Evolutionary conservation across 2,113 vertebrate genomes (phyloP), one percentile per base, ranked within the genome.

Genomic region (Elanoides forficatus): DNA sequence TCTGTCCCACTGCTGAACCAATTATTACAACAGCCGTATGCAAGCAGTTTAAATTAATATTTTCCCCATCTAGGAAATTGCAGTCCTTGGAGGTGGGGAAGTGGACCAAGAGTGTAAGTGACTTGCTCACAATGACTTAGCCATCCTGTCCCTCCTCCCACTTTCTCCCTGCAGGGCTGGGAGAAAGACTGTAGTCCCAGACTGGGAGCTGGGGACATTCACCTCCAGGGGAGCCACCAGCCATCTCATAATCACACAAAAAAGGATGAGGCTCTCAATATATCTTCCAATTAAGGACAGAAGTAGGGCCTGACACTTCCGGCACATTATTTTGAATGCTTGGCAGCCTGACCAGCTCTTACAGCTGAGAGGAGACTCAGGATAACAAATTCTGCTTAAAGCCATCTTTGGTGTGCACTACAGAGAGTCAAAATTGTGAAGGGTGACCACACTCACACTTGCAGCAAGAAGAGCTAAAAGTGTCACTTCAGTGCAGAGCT

Each of bases 301-400:
- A 47, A 62, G 10, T 42, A 62, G 5, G 9, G 11, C 32, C 18
- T 5, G 47, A 30, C 6, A 25, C 7, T 72, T 92, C 26, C 27
- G 88, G 30, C 13, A 23, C n/a, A 42, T 8, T 68, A 7, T 78
- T 83, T 43, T 40, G 34, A 70, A 67, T 7, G 1, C 16, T 70
- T 94, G 30, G 10, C 40, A 81, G n/a, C 5, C n/a, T 63, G 30
- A 34, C 7, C 3, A 1, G 7, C 22, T 90, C 21, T 60, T 17
- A 43, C 0, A 0, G 23, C 14, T 5, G 9, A 58, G 59, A 48
- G 38, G 80, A 93, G 32, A 71, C 26, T 75, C 11, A 21, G 48
- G n/a, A 48, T 52, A 27, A 58, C 11, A 68, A 87, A 63, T 76
- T 56, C n/a, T 91, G 47, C 47, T 68, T 45, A 21, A 27, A 78